Base-by-base conservation (phyloP, 2,113 vertebrate species). In the Procapra przewalskii region DNA sequence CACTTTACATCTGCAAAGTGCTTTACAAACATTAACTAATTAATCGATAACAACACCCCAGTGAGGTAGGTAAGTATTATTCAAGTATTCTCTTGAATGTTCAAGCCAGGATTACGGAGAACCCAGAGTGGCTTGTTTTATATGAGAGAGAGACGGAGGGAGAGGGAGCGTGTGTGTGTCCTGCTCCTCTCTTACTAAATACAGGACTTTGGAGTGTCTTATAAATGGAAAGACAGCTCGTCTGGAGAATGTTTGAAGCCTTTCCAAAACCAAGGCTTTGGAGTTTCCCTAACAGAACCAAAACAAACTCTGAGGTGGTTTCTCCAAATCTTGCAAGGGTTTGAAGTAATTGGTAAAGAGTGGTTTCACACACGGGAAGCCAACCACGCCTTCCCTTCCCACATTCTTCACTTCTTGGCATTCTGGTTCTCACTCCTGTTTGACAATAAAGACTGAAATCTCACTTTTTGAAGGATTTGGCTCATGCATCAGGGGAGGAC, bases 21-120 rank as follows among this genome's bases (percentile, higher is more conserved):
- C 97, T 98, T 98, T 71, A 96, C 59, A 98, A 98, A 98, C 97
- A 98, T 98, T 96, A 98, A 97, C 97, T 98, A 98, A 98, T 98
- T 98, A 97, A 98, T 98, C 19, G 29, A 97, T 98, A 98, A 98
- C 96, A 97, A 97, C 96, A 98, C 93, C 98, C 97, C 75, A 98
- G 97, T 97, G 97, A 97, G 96, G 94, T 94, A 96, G 98, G 96
- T 98, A 97, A 98, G 98, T 98, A 98, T 97, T 97, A 97, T 96
- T 98, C 98, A 98, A 98, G 98, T 98, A 97, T 95, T 98, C 97
- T 97, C 96, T 97, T 97, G 81, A 97, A 98, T 92, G 96, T 96
- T 97, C 93, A 97, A 97, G 81, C 59, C 91, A 97, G 93, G 94
- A 97, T 97, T 97, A 94, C 4, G 62, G 75, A 1, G 52, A 95